Conservation (phyloP, 1,140 invertebrate genomes). For the Portunus trituberculatus region DNA sequence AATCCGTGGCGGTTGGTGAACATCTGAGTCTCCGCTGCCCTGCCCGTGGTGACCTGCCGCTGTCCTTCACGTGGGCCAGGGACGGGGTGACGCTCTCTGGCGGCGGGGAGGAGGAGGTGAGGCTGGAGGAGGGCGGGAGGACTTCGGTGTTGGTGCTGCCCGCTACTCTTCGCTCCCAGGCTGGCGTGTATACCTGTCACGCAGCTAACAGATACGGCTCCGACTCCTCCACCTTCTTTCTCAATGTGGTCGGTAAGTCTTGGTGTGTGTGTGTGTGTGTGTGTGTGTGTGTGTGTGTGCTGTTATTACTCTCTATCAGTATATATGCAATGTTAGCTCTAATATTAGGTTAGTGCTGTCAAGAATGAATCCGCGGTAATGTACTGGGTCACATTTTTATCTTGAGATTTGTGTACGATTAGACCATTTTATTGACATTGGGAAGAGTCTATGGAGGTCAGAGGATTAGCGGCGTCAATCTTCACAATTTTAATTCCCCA, state of each 20-base stretch:
- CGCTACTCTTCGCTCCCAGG: constrained; percentile 66
- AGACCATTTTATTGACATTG: no score
- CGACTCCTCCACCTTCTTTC: constrained; percentile 74
- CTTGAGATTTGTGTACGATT: no score
- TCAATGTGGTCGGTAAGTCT: constrained; percentile 77
- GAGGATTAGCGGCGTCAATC: no score
- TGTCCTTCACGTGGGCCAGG: constrained; percentile 78
- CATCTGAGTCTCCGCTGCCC: constrained; percentile 72
- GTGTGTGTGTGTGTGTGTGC: no score
- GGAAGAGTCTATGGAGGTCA: no score
- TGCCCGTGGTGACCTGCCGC: constrained; percentile 77
- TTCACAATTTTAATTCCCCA: no score
- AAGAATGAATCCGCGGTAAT: no score
- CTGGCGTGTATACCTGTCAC: constrained; percentile 77
- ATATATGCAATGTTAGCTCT: no score
- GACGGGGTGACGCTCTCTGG: constrained; percentile 74
- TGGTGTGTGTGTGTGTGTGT: no score
- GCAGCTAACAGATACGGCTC: constrained; percentile 76
- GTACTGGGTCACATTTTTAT: no score
- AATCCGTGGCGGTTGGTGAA: constrained; percentile 72
- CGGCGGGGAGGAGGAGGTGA: constrained; percentile 43
- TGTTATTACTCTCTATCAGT: no score
- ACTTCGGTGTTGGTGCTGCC: constrained; percentile 66
- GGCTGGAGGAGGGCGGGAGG: constrained; percentile 59
- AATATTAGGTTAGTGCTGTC: no score